These are phyloP conservation scores for Cavia porcellus DNA, from an alignment of 2,113 vertebrate genomes.

Conservation along the genomic window DNA sequence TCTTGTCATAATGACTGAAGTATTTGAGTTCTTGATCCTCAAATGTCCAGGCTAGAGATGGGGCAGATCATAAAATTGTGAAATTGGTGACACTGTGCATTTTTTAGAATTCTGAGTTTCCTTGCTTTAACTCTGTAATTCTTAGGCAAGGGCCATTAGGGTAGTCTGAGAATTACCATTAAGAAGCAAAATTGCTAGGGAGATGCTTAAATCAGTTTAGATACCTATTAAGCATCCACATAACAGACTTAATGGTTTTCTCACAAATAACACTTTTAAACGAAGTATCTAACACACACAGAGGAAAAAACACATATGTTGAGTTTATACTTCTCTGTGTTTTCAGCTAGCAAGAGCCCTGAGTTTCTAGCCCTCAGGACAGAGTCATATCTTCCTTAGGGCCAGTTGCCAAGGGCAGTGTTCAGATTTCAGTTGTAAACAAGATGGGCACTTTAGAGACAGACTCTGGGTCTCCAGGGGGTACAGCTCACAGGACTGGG, in stretches of 20 bases:
- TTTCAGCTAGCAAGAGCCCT: neutral
- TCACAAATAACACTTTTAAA: neutral
- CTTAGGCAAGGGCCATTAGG: neutral
- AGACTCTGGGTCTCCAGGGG: neutral
- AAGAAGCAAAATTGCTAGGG: neutral
- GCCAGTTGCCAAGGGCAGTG: too few relatives aligned
- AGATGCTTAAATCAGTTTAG: neutral
- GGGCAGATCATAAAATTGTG: neutral
- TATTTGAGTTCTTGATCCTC: neutral
- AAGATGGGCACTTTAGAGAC: neutral
- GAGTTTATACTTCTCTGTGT: neutral
- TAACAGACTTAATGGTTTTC: neutral
- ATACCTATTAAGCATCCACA: neutral
- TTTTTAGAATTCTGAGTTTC: slow-evolving; percentile 5
- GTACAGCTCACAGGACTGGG: neutral
- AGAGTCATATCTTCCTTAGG: neutral
- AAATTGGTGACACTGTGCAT: neutral
- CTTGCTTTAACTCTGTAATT: neutral
- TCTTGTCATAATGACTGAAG: neutral
- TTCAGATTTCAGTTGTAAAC: too few relatives aligned
- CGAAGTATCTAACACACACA: neutral
- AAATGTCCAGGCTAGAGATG: neutral
- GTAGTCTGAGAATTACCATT: neutral
- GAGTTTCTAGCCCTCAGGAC: neutral
- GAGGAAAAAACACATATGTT: neutral